Evolutionary conservation across 2,113 vertebrate genomes (phyloP), one percentile per base, ranked within the genome.

Genomic region (Mobula hypostoma): DNA sequence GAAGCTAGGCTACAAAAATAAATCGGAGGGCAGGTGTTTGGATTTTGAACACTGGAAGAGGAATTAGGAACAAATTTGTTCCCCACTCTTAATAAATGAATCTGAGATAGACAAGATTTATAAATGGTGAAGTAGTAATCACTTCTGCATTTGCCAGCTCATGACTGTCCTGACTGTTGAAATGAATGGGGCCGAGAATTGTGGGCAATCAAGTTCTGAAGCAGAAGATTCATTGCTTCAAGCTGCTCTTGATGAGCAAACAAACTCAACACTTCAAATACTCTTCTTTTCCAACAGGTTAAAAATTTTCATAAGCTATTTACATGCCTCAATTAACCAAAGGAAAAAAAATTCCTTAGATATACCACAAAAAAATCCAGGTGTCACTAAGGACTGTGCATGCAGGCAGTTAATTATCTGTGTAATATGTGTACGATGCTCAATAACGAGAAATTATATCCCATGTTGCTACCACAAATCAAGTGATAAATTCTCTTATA

Each of bases 141-240:
- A 66, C 61, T 90, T 90, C 85, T 90, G 61, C 14, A 90, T 90
- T 66, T 90, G 85, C n/a, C 61, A 68, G 61, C 61, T 2, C 61
- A 90, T 7, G n/a, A 90, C n/a, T 68, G 66, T 90, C 85, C 85
- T 90, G 85, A 32, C 61, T 15, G 85, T 66, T 90, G 61, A 66
- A 90, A 66, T 66, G 12, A 90, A 90, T 63, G 29, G 56, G 29
- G 15, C 17, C 2, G 58, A 32, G 58, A 88, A 66, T 63, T 87
- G 12, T n/a, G 56, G 27, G 82, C 9, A 21, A 27, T 61, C 29
- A 11, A 19, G 77, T 36, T 11, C n/a, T 7, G 14, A 32, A 66
- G 85, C 29, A 32, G 61, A 90, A 66, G 32, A 88, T 15, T 85
- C 85, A 88, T 63, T 14, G 5, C 17, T 17, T 32, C 11, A 90